Evolutionary conservation across 2,113 vertebrate species (phyloP).

Genomic region (zebrafish (Danio rerio)): GRCz12tu NC_133186.1:35900501-35901000

Average conservation of each 20-base stretch:
- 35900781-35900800: slow-evolving; percentile 95
- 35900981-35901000: not conserved
- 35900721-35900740: slow-evolving; percentile 94
- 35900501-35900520: too few species aligned
- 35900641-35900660: not conserved
- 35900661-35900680: not conserved
- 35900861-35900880: slow-evolving; percentile 94
- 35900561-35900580: not conserved
- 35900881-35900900: slow-evolving; percentile 84
- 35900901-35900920: slow-evolving; percentile 32
- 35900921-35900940: not conserved
- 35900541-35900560: not conserved
- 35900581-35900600: too few species aligned
- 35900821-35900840: slow-evolving; percentile 89
- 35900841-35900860: slow-evolving; percentile 90
- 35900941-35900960: not conserved
- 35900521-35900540: too few species aligned
- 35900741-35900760: slow-evolving; percentile 99
- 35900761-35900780: slow-evolving; percentile 96
- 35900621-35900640: too few species aligned
- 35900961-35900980: not conserved
- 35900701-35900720: not conserved
- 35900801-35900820: slow-evolving; percentile 97
- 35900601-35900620: too few species aligned
- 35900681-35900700: not conserved